Base-by-base conservation (phyloP, 2,113 vertebrate genomes). In the Columbina picui region DNA sequence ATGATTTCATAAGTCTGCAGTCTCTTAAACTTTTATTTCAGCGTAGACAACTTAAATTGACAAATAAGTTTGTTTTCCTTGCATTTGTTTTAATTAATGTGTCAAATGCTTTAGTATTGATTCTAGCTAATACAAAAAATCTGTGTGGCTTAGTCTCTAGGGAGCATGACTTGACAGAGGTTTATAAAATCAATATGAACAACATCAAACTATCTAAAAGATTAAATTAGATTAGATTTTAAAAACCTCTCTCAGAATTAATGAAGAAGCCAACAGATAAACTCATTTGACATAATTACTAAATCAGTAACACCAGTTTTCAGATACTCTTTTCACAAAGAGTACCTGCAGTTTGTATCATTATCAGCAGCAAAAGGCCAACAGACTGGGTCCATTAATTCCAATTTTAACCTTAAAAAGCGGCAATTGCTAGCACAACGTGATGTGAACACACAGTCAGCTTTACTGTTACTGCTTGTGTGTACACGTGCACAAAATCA, bases 81-180 rank as follows among this genome's bases (percentile, higher is more conserved):
- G 25, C 26, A 50, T 84, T 87, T 90, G 63, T 83, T 86, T 94
- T 82, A 74, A 75, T 84, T 91, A 91, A 90, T 47, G 47, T 60
- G 61, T 61, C 78, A 95, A 95, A 86, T 57, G 53, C 21, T 85
- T 96, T 97, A 93, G 47, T 23, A 94, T 91, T 84, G 93, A 96
- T 64, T 50, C 29, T 11, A 89, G 39, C 60, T 93, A 79, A 86
- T 49, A 18, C 63, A 82, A 84, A 57, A 10, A 26, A 84, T 81
- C 34, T 30, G 32, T 43, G 41, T 81, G 63, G 68, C 67, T 87
- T 56, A 87, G 57, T 90, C 87, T n/a, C 79, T 26, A 80, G 59
- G 6, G 55, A 96, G 53, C n/a, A 90, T 27, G 73, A 83, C 15
- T 56, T 27, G 57, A 81, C 36, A 79, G 34, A 90, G 34, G 47